These are phyloP conservation scores for Pogonocherus hispidulus DNA, from an alignment of 2,888 invertebrate species.

Conservation along the genomic window DNA sequence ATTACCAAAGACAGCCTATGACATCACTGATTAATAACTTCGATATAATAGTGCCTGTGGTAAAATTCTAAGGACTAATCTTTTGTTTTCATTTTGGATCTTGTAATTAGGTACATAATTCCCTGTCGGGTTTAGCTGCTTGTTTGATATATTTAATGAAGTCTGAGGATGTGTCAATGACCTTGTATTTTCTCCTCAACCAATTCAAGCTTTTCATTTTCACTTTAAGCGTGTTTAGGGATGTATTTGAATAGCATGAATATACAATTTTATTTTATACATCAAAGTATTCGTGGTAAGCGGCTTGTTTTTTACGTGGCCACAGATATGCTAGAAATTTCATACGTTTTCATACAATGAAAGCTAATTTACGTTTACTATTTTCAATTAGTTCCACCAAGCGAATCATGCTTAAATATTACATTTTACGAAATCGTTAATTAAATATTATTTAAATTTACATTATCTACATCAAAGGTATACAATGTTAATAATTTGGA, in stretches of 20 bases:
- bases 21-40: not conserved
- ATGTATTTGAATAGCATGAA: too few species aligned
- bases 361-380: not conserved
- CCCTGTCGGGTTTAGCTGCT: not conserved
- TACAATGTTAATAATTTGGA: not conserved
- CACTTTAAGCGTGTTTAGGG: too few species aligned
- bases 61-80: not conserved
- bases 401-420: not conserved
- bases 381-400: constrained; percentile 1
- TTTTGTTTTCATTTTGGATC: not conserved
- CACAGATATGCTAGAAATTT: too few species aligned
- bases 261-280: too few species aligned
- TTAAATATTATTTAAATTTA: too few species aligned
- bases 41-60: not conserved
- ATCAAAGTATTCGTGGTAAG: too few species aligned
- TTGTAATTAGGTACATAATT: not conserved
- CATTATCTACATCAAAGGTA: not conserved
- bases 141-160: not conserved
- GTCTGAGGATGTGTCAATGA: not conserved
- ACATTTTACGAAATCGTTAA: not conserved
- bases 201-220: too few species aligned
- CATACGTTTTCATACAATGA: not conserved
- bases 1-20: not conserved
- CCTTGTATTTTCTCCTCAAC: too few species aligned
- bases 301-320: too few species aligned